These are phyloP conservation scores for Blastobasis adustella DNA, from an alignment of 2,888 invertebrate species.

Conservation along the genomic window DNA sequence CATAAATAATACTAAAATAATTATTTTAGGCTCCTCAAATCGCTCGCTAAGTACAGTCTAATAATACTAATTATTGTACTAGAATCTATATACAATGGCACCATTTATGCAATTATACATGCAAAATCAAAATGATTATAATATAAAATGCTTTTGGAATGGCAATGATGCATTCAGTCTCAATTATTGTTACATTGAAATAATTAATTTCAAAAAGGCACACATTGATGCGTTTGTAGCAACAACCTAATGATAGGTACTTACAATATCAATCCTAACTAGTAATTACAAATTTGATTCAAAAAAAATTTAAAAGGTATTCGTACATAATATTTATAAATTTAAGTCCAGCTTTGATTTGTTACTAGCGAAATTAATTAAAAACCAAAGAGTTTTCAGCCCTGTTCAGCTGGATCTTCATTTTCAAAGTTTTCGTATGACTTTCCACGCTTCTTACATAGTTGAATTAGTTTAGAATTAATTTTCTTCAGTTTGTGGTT, in stretches of 20 bases:
- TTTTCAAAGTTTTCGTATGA: constrained; percentile 41
- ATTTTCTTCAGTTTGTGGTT: constrained; percentile 67
- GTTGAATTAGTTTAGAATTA: constrained; percentile 51
- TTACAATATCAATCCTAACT: neutral
- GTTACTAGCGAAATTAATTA: neutral
- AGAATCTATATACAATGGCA: constrained; percentile 29
- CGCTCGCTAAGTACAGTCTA: constrained; percentile 38
- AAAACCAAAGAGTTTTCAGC: constrained; percentile 13
- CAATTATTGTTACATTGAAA: neutral
- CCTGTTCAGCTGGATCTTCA: constrained; percentile 39
- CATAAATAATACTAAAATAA: constrained; percentile 2
- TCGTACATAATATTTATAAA: neutral
- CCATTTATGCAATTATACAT: constrained; percentile 8
- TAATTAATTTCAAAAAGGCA: too few species aligned
- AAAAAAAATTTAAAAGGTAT: neutral
- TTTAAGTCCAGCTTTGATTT: constrained; percentile 12
- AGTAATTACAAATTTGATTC: neutral
- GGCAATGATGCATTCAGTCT: constrained; percentile 36
- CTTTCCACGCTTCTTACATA: constrained; percentile 64
- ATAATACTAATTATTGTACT: constrained; percentile 39
- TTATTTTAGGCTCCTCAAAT: constrained; percentile 21
- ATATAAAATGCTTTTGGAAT: constrained; percentile 28
- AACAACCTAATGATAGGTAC: neutral
- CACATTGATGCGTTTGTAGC: too few species aligned
- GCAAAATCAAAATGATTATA: too few species aligned